A percentile compares a stretch with the other conserved stretches of the same genome.
Evolutionary conservation across 2,113 vertebrate species (phyloP).

Genomic region (Mesitornis unicolor): DNA sequence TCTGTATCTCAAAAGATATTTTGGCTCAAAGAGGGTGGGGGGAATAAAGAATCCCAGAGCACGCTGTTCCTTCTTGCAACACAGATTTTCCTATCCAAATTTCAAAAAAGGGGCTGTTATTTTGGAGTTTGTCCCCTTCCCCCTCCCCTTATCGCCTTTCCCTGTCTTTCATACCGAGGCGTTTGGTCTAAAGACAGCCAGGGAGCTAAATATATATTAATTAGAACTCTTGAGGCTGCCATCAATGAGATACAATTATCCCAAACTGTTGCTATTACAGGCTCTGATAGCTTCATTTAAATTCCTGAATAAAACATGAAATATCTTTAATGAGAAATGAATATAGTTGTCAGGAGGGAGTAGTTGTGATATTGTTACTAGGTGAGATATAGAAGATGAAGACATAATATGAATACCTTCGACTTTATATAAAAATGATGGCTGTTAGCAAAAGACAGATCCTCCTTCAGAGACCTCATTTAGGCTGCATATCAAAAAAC

Average conservation of each 20-base stretch:
- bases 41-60: conserved; percentile 16
- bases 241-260: conserved; percentile 83
- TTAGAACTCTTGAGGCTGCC: conserved; percentile 84
- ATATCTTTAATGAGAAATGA: conserved; percentile 86
- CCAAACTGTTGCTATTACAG: conserved; percentile 82
- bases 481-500: conserved; percentile 14
- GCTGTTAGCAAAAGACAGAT: conserved; percentile 75
- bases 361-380: conserved; percentile 77
- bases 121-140: conserved; percentile 42
- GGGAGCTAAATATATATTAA: conserved; percentile 85
- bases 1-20: conserved; percentile 40
- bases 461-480: conserved; percentile 70
- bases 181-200: conserved; percentile 78
- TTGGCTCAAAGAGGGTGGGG: not conserved
- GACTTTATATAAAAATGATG: conserved; percentile 75
- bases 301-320: conserved; percentile 88
- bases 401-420: conserved; percentile 77
- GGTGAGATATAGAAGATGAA: conserved; percentile 79
- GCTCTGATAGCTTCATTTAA: conserved; percentile 86
- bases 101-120: conserved; percentile 41
- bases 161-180: conserved; percentile 66
- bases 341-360: conserved; percentile 82
- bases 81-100: conserved; percentile 61
- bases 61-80: conserved; percentile 6
- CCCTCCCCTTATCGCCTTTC: conserved; percentile 38